Conservation (phyloP, 2,888 invertebrate species). For the Zele albiditarsus region DNA sequence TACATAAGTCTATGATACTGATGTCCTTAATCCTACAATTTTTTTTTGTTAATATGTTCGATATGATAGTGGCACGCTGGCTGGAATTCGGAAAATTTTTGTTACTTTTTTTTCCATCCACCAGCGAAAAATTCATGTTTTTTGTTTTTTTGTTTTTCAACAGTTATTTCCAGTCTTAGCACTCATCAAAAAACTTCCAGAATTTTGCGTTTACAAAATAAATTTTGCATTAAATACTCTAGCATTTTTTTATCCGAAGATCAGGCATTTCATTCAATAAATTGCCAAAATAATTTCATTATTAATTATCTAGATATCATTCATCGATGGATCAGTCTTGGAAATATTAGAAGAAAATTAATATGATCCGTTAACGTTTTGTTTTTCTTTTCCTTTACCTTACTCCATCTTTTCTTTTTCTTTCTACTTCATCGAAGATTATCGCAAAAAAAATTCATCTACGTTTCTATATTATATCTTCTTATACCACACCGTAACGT, state of each 20-base stretch:
- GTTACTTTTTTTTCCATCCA: not conserved
- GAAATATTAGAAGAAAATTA: not conserved
- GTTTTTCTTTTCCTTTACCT: not conserved
- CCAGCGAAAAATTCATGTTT: slow-evolving; percentile 11
- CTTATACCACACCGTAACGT: not conserved
- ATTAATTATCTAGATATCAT: not conserved
- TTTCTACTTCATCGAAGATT: not conserved
- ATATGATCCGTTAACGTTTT: not conserved
- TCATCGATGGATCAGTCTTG: not conserved
- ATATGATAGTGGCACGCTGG: slow-evolving; percentile 51
- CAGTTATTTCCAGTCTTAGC: not conserved
- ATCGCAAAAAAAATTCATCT: not conserved
- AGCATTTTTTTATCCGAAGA: not conserved
- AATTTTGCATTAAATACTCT: slow-evolving; percentile 17
- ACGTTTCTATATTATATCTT: not conserved
- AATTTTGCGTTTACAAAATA: slow-evolving; percentile 15
- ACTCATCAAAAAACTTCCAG: not conserved
- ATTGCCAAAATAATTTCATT: not conserved
- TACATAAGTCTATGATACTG: slow-evolving; percentile 52
- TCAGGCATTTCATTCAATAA: slow-evolving; percentile 7
- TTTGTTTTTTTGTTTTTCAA: not conserved
- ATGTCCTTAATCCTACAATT: slow-evolving; percentile 48
- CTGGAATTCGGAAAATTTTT: slow-evolving; percentile 1
- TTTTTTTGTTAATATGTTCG: slow-evolving; percentile 50
- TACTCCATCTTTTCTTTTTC: not conserved